Percentiles rank a stretch among this genome's conserved stretches.
Evolutionary conservation across 2,797 vertebrate species (phyloP).

Genomic region (Brachyrhaphis roseni): DNA sequence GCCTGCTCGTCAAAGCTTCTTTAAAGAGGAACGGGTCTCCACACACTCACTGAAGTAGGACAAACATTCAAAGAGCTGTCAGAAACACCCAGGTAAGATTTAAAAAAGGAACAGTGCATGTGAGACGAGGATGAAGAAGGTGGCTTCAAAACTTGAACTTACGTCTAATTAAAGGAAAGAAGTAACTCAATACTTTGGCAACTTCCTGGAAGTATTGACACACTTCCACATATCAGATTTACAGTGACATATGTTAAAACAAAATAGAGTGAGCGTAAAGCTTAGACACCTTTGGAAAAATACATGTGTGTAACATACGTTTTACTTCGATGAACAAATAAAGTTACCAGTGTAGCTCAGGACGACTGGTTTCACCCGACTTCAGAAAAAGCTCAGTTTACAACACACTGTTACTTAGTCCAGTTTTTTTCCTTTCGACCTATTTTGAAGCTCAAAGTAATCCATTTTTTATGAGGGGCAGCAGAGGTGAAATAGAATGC

Average conservation of each 20-base stretch:
- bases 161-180: background rate
- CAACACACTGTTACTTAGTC: background rate
- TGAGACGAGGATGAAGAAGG: conserved; percentile 3
- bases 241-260: background rate
- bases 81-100: conserved; percentile 45
- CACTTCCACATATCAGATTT: background rate
- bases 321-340: background rate
- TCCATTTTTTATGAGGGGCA: conserved; percentile 38
- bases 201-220: background rate
- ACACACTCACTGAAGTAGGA: conserved; percentile 30
- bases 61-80: conserved; percentile 51
- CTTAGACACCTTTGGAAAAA: background rate
- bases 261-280: background rate
- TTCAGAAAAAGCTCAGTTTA: background rate
- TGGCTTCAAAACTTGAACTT: conserved; percentile 1
- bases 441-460: conserved; percentile 14
- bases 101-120: conserved; percentile 40
- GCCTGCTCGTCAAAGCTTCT: conserved; percentile 38
- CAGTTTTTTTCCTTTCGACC: conserved; percentile 1
- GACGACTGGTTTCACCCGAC: background rate
- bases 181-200: background rate
- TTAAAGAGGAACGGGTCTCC: conserved; percentile 26
- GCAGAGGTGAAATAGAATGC: conserved; percentile 24
- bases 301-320: background rate
- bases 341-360: background rate